phyloP scores from a whole-genome alignment of 2,888 invertebrate genomes.

The Sarcophaga variegata region DNA sequence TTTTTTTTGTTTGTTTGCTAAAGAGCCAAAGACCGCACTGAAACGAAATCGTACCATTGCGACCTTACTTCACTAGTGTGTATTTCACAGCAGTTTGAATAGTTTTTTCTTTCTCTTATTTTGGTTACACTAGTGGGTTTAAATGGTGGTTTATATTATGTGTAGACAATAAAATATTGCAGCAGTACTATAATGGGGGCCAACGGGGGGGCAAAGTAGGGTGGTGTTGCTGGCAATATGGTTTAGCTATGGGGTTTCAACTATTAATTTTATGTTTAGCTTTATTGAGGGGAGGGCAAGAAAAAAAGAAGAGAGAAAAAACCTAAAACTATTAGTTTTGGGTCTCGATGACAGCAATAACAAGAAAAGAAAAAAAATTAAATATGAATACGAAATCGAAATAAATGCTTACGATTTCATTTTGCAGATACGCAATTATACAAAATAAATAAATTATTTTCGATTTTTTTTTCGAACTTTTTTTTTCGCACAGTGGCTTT shows the following conservation, averaged over 20 bases:
- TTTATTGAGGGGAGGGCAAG: not conserved
- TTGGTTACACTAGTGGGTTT: not conserved
- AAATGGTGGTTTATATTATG: not conserved
- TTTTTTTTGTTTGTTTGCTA: not conserved
- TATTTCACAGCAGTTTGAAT: not conserved
- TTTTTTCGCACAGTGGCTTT: not conserved
- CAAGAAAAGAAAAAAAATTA: conserved; percentile 36
- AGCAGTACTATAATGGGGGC: not conserved
- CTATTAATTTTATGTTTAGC: conserved; percentile 37
- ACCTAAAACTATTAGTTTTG: conserved; percentile 22
- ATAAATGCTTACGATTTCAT: conserved; percentile 67
- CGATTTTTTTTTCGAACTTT: not conserved
- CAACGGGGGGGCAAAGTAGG: not conserved
- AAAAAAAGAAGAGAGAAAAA: not conserved
- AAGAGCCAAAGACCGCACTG: not conserved
- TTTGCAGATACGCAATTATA: conserved; percentile 54
- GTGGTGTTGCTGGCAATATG: not conserved
- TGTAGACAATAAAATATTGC: not conserved
- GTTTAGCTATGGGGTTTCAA: conserved; percentile 26
- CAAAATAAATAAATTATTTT: conserved; percentile 8
- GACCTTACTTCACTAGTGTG: not conserved
- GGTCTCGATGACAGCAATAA: conserved; percentile 48
- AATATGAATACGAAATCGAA: not conserved
- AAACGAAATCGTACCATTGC: not conserved
- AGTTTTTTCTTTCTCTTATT: not conserved